Conservation (phyloP, 2,888 invertebrate species). For the Anthophora plumipes region DNA sequence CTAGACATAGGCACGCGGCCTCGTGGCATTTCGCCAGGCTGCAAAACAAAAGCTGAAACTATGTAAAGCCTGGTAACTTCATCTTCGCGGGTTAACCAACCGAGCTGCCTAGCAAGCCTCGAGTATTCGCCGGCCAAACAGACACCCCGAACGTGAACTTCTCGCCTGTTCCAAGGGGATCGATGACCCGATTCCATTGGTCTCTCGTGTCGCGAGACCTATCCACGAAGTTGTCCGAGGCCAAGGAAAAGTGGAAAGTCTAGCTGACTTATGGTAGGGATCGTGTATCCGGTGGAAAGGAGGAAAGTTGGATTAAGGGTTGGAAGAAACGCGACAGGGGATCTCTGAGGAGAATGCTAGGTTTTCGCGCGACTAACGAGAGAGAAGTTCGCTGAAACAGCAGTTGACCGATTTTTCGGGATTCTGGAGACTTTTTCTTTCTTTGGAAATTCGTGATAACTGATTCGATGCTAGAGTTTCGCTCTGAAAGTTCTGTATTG, state of each 20-base stretch:
- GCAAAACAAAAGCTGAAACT: slow-evolving; percentile 81
- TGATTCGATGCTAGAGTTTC: too few species aligned
- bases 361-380: background rate
- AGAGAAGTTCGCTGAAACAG: background rate
- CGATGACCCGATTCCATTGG: slow-evolving; percentile 57
- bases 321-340: too few species aligned
- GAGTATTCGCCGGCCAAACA: slow-evolving; percentile 46
- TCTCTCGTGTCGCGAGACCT: background rate
- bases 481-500: too few species aligned
- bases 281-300: background rate
- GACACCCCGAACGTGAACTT: slow-evolving; percentile 38
- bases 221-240: slow-evolving; percentile 8
- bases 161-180: slow-evolving; percentile 56
- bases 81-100: slow-evolving; percentile 77
- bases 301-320: background rate
- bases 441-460: too few species aligned
- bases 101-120: slow-evolving; percentile 46
- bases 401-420: background rate
- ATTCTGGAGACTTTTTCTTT: background rate
- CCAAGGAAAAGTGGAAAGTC: background rate
- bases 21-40: slow-evolving; percentile 78
- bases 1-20: slow-evolving; percentile 49
- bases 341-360: background rate
- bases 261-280: slow-evolving; percentile 1
- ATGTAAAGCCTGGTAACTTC: slow-evolving; percentile 78